Evolutionary conservation across 2,797 vertebrate species (phyloP).

Genomic region (Gila robusta): DNA sequence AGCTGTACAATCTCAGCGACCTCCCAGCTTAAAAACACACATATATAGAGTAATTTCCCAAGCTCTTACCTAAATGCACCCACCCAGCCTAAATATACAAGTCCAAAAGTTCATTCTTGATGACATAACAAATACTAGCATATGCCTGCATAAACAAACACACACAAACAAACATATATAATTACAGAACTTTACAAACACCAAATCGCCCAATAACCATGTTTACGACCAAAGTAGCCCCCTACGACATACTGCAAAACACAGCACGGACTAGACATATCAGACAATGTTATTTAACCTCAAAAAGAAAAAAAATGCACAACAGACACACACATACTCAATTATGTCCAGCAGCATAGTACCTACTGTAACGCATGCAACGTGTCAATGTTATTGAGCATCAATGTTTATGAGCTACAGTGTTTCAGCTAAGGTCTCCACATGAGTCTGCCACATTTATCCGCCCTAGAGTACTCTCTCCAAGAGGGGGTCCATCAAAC

Average conservation of each 20-base stretch:
- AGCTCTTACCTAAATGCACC: constrained; percentile 26
- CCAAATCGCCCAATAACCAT: constrained; percentile 3
- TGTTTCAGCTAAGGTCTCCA: constrained; percentile 80
- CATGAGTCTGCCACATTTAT: constrained; percentile 88
- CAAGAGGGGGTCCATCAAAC: constrained; percentile 76
- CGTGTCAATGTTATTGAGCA: constrained; percentile 79
- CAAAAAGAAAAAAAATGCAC: not conserved
- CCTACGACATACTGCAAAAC: not conserved
- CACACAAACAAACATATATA: constrained; percentile 3
- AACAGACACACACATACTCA: constrained; percentile 54
- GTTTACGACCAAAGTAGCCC: not conserved
- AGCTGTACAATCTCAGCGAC: constrained; percentile 79
- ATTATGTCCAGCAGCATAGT: constrained; percentile 60
- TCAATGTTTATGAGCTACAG: constrained; percentile 81
- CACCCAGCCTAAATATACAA: constrained; percentile 63
- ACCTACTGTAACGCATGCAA: constrained; percentile 76
- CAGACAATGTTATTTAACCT: not conserved
- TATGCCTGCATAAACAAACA: constrained; percentile 4
- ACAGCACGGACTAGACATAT: not conserved
- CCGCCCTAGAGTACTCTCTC: constrained; percentile 71
- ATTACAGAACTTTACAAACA: constrained; percentile 22
- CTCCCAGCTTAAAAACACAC: constrained; percentile 73
- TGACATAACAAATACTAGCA: not conserved
- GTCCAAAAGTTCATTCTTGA: constrained; percentile 35
- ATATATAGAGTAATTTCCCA: constrained; percentile 17